Conservation (phyloP, 2,797 vertebrate species). For the Phoebastria nigripes region DNA sequence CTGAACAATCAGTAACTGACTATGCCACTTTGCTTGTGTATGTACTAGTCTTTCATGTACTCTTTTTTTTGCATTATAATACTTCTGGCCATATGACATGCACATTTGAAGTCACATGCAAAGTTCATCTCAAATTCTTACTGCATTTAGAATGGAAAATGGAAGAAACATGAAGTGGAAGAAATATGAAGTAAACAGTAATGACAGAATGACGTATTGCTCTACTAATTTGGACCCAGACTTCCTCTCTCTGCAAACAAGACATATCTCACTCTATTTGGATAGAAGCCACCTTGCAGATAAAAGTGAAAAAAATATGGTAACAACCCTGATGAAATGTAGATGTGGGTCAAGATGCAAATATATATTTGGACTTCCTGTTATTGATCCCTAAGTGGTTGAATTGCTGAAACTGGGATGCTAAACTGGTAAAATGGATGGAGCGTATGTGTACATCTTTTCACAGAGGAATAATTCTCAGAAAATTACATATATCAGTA, state of each 20-base stretch:
- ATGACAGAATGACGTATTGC: background rate
- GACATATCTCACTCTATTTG: background rate
- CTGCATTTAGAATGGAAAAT: background rate
- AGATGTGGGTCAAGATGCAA: background rate
- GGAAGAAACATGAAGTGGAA: background rate
- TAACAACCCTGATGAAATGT: background rate
- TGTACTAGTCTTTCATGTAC: background rate
- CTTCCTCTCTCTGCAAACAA: background rate
- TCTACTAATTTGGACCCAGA: background rate
- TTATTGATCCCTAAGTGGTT: background rate
- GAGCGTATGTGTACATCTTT: background rate
- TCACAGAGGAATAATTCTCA: background rate
- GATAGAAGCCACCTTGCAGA: background rate
- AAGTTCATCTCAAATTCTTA: background rate
- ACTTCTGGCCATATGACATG: background rate
- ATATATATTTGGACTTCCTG: background rate
- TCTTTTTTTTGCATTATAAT: background rate
- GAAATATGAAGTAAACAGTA: background rate
- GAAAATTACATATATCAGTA: background rate
- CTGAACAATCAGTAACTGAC: constrained; percentile 78
- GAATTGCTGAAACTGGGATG: background rate
- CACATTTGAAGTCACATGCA: background rate
- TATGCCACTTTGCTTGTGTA: constrained; percentile 62
- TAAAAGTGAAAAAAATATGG: background rate
- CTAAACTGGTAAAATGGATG: background rate